Evolutionary conservation across 2,113 vertebrate genomes (phyloP), one percentile per base, ranked within the genome.

Genomic region (Anolis sagrei): DNA sequence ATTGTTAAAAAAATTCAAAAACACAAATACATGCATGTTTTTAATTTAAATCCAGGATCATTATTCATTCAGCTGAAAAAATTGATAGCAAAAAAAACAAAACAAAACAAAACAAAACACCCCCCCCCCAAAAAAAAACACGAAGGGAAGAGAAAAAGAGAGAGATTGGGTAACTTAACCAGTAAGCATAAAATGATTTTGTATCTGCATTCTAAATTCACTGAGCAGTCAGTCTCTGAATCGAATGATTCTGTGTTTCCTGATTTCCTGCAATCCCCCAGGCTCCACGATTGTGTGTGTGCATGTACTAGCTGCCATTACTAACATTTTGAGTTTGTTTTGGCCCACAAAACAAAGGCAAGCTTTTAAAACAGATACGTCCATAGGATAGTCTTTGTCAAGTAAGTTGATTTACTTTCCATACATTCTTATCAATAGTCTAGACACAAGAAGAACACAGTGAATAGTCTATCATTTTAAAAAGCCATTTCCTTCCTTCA

Each of bases 401-500:
- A 78, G 58, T 44, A 83, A 83, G 88, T 68, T 81, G 39, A 18
- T 89, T 90, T 90, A 1, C 14, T 36, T 39, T 13, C 2, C 29
- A 51, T 91, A n/a, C 32, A 48, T 89, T 81, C 78, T 86, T 44
- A 68, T 74, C 81, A 79, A 39, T 18, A 83, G 34, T 61, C 23
- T 62, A 13, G 89, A 87, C 61, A 75, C 74, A 87, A 61, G 8
- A 88, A 58, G 27, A 83, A 39, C 76, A 88, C 44, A 86, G 61
- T 54, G 48, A 84, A 80, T 76, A 77, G 68, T 73, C 66, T 88
- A 88, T 75, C 64, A 25, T 48, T 76, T 82, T 29, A 54, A 88
- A 87, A 79, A 91, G 62, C 29, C n/a, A 75, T 79, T 88, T 89
- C 83, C 89, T 87, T 84, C 51, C 39, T 89, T 44, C 86, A 82